A percentile compares a stretch with the other conserved stretches of the same genome.
These are phyloP conservation scores for Alosa sapidissima DNA, from an alignment of 2,797 vertebrate genomes.

Conservation along the genomic window DNA sequence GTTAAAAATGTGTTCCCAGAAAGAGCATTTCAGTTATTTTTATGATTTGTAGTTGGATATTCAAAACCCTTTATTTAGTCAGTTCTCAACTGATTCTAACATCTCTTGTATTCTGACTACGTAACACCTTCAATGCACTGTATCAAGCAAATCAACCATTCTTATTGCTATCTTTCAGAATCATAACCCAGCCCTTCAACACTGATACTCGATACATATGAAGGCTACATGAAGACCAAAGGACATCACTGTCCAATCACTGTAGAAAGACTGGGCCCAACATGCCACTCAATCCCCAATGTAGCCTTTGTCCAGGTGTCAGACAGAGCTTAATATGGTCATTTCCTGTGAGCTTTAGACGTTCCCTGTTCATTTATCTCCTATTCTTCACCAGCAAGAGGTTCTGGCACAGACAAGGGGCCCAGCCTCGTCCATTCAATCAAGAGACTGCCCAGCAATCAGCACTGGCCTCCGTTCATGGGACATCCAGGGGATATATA, in stretches of 20 bases:
- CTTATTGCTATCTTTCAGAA: background rate
- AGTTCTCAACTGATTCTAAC: background rate
- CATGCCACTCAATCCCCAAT: background rate
- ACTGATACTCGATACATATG: background rate
- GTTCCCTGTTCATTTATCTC: conserved; percentile 50
- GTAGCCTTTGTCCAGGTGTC: conserved; percentile 39
- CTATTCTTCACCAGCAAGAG: conserved; percentile 49
- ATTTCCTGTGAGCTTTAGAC: conserved; percentile 46
- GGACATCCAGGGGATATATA: conserved; percentile 58
- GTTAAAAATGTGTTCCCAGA: too few species aligned
- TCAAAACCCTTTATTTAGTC: background rate
- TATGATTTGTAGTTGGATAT: background rate
- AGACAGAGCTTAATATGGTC: conserved; percentile 48
- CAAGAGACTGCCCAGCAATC: conserved; percentile 73
- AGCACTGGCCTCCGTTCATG: conserved; percentile 65
- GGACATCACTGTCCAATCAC: conserved; percentile 6
- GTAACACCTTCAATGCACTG: background rate
- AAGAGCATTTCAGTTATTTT: background rate
- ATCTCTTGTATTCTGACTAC: background rate
- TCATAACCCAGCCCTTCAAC: background rate
- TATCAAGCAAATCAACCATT: background rate
- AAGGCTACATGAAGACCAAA: background rate
- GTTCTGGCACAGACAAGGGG: conserved; percentile 49
- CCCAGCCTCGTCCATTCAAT: conserved; percentile 58
- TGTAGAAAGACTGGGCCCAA: background rate